These are phyloP conservation scores for Drosophila varians DNA, from an alignment of 1,140 invertebrate genomes.

Conservation along the genomic window DNA sequence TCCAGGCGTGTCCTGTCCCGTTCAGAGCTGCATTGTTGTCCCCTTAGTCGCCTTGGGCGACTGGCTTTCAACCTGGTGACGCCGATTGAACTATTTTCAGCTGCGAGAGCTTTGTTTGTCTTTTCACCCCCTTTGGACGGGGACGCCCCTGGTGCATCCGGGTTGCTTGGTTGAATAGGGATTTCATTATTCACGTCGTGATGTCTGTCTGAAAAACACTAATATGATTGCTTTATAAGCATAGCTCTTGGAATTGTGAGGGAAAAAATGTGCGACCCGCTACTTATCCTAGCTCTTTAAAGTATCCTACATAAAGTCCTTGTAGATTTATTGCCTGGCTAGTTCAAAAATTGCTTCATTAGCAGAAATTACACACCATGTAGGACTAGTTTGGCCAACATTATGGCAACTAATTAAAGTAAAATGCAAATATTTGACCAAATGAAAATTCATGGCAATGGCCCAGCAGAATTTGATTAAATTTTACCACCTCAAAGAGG, in stretches of 20 bases:
- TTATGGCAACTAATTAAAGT: constrained; percentile 63
- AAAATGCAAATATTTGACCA: constrained; percentile 69
- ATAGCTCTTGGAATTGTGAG: not conserved
- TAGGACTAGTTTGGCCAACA: constrained; percentile 7
- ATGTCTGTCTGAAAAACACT: not conserved
- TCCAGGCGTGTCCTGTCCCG: not conserved
- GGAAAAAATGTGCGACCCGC: not conserved
- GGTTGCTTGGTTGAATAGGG: not conserved
- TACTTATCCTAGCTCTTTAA: not conserved
- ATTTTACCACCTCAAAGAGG: constrained; percentile 1
- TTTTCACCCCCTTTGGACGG: not conserved
- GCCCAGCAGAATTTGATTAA: constrained; percentile 25
- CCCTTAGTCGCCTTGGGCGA: constrained; percentile 2
- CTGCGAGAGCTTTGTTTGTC: constrained; percentile 12
- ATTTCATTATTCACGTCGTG: not conserved
- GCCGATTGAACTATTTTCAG: constrained; percentile 16
- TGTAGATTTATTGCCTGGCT: too few relatives aligned
- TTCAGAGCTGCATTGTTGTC: constrained; percentile 4
- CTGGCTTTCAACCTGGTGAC: constrained; percentile 4
- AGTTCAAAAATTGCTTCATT: constrained; percentile 52
- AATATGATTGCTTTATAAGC: not conserved
- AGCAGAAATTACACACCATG: constrained; percentile 40
- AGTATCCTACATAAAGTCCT: too few relatives aligned
- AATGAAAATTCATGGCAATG: constrained; percentile 36
- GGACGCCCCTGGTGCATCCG: not conserved